Evolutionary conservation across 2,113 vertebrate genomes (phyloP), one percentile per base, ranked within the genome.

Genomic region (Pomatostomus ruficeps): DNA sequence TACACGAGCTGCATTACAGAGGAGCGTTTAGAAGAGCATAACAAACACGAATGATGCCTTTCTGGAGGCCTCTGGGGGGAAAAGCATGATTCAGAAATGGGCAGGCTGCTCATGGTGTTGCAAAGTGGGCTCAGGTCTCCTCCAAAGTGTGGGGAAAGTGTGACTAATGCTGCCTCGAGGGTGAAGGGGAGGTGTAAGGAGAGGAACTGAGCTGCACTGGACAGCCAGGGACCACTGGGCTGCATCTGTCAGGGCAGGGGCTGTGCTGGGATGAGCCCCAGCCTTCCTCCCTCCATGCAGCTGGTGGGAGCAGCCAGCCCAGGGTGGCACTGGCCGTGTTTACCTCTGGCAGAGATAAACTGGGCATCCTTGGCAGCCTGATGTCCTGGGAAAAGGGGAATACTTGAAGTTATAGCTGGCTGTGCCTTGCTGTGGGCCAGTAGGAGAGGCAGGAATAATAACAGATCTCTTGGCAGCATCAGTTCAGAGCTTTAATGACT

Each of bases 41-140:
- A 65, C 42, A 59, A 71, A 73, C 20, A 6, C 0, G 5, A 85
- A 5, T 0, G 7, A 33, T 79, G 58, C 42, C 29, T 87, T 82
- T 62, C 55, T 70, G 33, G 46, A 62, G 29, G 40, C 29, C 29
- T 61, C 65, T 67, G 58, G 75, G 46, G 43, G 31, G 65, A 63
- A 66, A 73, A 63, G 22, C 35, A 35, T 76, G 63, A 86, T 72
- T 83, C 88, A 67, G 81, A 93, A 76, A 46, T 8, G 54, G 90
- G 51, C 72, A 83, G 72, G 35, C 48, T 78, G 58, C 68, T 80
- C 26, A 36, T 2, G 35, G 54, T 38, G n/a, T 14, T 4, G 11
- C 52, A 57, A 68, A 67, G 33, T 48, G 58, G 35, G 77, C 73
- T 84, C 38, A 25, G 63, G 24, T 72, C 58, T 67, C 49, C 33